These are phyloP conservation scores for Embiotoca jacksoni DNA, from an alignment of 2,113 vertebrate species.

Conservation along the genomic window DNA sequence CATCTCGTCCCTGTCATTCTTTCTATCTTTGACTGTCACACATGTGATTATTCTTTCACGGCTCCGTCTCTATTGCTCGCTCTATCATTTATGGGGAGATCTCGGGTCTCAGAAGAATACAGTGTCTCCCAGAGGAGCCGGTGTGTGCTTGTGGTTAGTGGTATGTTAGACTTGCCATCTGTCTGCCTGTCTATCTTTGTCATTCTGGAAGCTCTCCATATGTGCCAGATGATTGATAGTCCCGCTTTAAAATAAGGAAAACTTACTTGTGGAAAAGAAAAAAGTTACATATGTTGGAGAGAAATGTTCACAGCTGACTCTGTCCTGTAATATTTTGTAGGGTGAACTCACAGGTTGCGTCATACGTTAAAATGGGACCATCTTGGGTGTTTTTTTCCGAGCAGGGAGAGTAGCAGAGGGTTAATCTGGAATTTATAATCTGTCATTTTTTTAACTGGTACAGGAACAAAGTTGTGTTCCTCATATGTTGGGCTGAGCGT, in stretches of 20 bases:
- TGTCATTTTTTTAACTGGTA: no score
- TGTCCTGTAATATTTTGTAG: no score
- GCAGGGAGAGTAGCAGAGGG: no score
- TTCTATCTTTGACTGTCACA: background rate
- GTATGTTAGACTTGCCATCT: constrained; percentile 13
- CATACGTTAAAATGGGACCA: background rate
- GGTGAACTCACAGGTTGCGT: background rate
- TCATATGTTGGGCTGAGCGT: no score
- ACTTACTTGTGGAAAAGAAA: background rate
- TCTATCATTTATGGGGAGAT: constrained; percentile 8
- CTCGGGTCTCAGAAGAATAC: constrained; percentile 6
- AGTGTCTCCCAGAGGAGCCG: background rate
- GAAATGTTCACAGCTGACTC: background rate
- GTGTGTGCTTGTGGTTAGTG: constrained; percentile 33
- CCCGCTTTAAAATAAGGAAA: background rate
- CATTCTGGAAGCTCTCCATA: constrained; percentile 17
- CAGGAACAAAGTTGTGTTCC: no score
- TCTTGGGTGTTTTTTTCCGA: background rate
- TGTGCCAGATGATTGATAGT: constrained; percentile 40
- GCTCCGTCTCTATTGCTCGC: constrained; percentile 1
- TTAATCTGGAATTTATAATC: no score
- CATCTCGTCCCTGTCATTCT: no score
- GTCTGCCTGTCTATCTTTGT: constrained; percentile 31
- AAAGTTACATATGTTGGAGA: background rate
- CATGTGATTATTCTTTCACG: background rate